These are phyloP conservation scores for Homarus gammarus DNA, from an alignment of 2,888 invertebrate species.

Conservation along the genomic window DNA sequence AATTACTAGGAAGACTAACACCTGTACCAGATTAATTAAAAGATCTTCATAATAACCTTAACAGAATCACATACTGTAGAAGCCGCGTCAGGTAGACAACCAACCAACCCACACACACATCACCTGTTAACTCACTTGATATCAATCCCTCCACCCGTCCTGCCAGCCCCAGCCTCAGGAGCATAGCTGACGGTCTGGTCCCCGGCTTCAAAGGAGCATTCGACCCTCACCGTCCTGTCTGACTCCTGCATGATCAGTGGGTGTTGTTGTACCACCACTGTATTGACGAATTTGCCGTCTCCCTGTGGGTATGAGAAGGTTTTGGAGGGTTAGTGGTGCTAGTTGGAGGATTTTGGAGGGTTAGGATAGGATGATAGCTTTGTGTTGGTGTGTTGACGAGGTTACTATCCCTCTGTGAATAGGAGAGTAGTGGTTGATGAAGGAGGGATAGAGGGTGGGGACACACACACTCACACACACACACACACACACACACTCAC, in stretches of 20 bases:
- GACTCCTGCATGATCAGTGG: constrained; percentile 81
- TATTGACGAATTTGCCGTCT: constrained; percentile 80
- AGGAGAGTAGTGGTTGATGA: too few species aligned
- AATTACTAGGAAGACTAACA: too few species aligned
- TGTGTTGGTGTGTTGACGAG: too few species aligned
- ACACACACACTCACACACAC: constrained; percentile 24
- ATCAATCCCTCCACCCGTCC: constrained; percentile 76
- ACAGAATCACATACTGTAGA: too few species aligned
- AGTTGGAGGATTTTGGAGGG: neutral
- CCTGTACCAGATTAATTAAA: too few species aligned
- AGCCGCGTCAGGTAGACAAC: too few species aligned
- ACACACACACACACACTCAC: constrained; percentile 37
- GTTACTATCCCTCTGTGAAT: too few species aligned
- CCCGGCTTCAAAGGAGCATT: constrained; percentile 80
- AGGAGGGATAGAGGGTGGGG: too few species aligned
- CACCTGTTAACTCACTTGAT: constrained; percentile 75
- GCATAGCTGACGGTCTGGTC: constrained; percentile 80
- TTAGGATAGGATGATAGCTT: too few species aligned
- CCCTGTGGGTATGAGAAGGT: too few species aligned
- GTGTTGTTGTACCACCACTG: constrained; percentile 80
- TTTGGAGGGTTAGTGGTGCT: too few species aligned
- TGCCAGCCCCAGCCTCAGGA: constrained; percentile 77
- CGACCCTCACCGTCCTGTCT: constrained; percentile 80
- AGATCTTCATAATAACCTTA: too few species aligned
- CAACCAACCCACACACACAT: constrained; percentile 77